Evolutionary conservation across 2,113 vertebrate genomes (phyloP).

Genomic region (Neodontobutis hainanensis): DNA sequence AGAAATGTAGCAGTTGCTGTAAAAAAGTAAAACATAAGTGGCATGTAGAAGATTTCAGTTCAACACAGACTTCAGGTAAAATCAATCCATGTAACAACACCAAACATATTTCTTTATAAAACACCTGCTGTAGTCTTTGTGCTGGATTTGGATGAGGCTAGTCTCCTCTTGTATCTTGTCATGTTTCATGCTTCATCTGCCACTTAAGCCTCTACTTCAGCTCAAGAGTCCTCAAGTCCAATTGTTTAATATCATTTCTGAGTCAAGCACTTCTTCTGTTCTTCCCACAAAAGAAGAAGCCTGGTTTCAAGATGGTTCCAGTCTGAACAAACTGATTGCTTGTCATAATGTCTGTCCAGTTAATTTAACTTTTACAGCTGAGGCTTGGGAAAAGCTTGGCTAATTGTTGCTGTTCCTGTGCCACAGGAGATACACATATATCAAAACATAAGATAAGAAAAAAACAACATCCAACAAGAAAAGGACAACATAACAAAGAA

Average conservation of each 20-base stretch:
- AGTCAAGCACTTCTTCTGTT: neutral
- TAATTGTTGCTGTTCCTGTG: slow-evolving; percentile 38
- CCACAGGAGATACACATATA: no score
- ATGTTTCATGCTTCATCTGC: neutral
- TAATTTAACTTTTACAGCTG: slow-evolving; percentile 62
- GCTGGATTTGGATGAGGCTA: neutral
- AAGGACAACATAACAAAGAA: no score
- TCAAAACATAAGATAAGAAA: no score
- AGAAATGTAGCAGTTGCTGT: no score
- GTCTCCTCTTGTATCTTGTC: neutral
- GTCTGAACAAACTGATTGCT: slow-evolving; percentile 58
- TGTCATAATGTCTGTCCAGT: slow-evolving; percentile 49
- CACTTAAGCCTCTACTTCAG: neutral
- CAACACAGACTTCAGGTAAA: no score
- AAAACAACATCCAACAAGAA: no score
- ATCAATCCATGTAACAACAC: no score
- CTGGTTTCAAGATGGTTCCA: slow-evolving; percentile 21
- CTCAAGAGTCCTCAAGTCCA: neutral
- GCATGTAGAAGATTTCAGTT: no score
- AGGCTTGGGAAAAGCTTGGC: slow-evolving; percentile 42
- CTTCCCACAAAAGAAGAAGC: neutral
- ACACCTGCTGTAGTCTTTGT: no score
- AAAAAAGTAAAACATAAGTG: no score
- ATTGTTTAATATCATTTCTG: neutral
- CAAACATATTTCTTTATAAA: no score